phyloP scores from a whole-genome alignment of 2,888 invertebrate species.

The Hypselothyrea guttata region DNA sequence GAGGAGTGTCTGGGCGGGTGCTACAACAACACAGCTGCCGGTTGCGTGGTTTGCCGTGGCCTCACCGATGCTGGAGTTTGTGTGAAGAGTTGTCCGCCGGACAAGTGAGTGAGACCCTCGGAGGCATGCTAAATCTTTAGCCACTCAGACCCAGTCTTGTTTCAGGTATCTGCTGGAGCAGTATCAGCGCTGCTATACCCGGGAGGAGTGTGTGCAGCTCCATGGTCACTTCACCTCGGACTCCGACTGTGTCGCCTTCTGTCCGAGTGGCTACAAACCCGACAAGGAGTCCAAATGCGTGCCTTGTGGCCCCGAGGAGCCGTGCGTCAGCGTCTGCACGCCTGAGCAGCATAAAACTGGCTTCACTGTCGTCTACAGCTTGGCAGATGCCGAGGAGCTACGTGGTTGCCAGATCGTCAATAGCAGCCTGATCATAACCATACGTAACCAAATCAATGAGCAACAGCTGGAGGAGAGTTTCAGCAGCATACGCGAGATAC shows the following conservation, averaged over 20 bases:
- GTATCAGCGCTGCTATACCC: conserved; percentile 86
- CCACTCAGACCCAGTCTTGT: conserved; percentile 30
- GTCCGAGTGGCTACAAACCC: conserved; percentile 62
- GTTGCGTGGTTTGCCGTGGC: conserved; percentile 88
- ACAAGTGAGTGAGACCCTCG: conserved; percentile 83
- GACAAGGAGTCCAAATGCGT: conserved; percentile 44
- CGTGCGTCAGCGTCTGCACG: conserved; percentile 61
- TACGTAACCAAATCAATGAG: conserved; percentile 82
- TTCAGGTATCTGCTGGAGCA: conserved; percentile 67
- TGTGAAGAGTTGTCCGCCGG: conserved; percentile 85
- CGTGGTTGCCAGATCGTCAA: conserved; percentile 90
- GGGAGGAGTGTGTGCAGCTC: conserved; percentile 85
- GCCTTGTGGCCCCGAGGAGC: conserved; percentile 42
- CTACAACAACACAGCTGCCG: conserved; percentile 80
- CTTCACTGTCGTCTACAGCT: conserved; percentile 84
- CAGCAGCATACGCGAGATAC: conserved; percentile 87
- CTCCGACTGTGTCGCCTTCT: conserved; percentile 57
- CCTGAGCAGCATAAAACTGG: conserved; percentile 25
- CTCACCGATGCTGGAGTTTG: conserved; percentile 85
- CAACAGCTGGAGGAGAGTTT: conserved; percentile 86
- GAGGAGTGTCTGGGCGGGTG: conserved; percentile 92
- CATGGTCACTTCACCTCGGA: conserved; percentile 60
- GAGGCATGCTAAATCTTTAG: not conserved
- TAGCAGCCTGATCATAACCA: conserved; percentile 85
- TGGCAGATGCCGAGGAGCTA: conserved; percentile 86